phyloP scores from a whole-genome alignment of 2,888 invertebrate genomes.

The Callimorpha dominula region DNA sequence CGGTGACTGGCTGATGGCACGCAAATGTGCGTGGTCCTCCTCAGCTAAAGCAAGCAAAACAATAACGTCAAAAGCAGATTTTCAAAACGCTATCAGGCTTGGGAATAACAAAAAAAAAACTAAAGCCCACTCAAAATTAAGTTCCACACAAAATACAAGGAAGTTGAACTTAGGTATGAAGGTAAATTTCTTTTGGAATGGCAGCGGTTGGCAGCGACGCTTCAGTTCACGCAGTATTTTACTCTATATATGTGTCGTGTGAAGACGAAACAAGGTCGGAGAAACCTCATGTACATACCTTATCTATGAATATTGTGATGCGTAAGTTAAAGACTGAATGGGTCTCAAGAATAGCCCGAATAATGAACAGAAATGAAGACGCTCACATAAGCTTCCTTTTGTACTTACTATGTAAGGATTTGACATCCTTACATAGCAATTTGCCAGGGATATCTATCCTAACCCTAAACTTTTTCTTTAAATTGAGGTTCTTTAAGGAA shows the following conservation, averaged over 20 bases:
- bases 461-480: background rate
- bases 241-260: too few relatives aligned
- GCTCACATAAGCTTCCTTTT: too few relatives aligned
- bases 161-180: background rate
- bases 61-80: slow-evolving; percentile 54
- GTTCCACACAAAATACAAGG: slow-evolving; percentile 27
- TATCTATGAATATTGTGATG: too few relatives aligned
- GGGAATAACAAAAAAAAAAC: slow-evolving; percentile 38
- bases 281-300: too few relatives aligned
- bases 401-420: background rate
- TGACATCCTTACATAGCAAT: background rate
- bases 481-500: background rate
- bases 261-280: background rate
- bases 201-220: too few relatives aligned
- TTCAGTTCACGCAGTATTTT: too few relatives aligned
- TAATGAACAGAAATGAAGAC: too few relatives aligned
- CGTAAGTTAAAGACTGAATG: too few relatives aligned
- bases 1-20: slow-evolving; percentile 68
- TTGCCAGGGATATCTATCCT: background rate
- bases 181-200: background rate
- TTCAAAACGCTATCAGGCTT: slow-evolving; percentile 30
- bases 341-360: too few relatives aligned
- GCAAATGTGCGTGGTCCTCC: slow-evolving; percentile 89
- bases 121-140: slow-evolving; percentile 40
- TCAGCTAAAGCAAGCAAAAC: slow-evolving; percentile 87